Percentiles rank a stretch among this genome's conserved stretches.
These are phyloP conservation scores for Atractosteus spatula DNA, from an alignment of 2,113 vertebrate species.

Conservation along the genomic window DNA sequence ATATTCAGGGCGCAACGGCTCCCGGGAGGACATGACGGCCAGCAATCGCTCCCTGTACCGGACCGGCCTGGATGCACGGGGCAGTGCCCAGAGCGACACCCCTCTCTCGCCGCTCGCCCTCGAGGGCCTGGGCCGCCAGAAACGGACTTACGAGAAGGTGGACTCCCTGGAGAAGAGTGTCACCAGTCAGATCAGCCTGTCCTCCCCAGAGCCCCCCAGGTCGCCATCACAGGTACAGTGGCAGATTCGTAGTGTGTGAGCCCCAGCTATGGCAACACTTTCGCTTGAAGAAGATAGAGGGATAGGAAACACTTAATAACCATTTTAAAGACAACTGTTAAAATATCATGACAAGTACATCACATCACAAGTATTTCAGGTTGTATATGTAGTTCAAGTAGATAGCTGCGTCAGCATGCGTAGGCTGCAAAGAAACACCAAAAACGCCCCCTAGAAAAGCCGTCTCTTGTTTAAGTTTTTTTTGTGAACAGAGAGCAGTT, in stretches of 20 bases:
- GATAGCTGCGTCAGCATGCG: no score
- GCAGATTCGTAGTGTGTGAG: no score
- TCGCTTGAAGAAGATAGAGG: no score
- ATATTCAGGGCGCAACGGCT: constrained; percentile 51
- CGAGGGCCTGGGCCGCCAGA: constrained; percentile 74
- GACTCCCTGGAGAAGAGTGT: constrained; percentile 80
- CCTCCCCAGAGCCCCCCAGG: constrained; percentile 59
- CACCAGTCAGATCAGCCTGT: constrained; percentile 68
- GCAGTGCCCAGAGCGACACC: constrained; percentile 39
- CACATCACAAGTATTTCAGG: no score
- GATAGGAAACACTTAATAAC: no score
- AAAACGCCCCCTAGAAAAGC: constrained; percentile 7
- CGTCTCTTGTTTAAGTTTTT: constrained; percentile 30
- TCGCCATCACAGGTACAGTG: constrained; percentile 71
- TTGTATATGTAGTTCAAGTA: no score
- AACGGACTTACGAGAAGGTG: constrained; percentile 86
- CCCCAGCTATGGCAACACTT: no score
- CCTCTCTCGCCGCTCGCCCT: constrained; percentile 40
- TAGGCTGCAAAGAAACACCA: no score
- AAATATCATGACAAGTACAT: no score
- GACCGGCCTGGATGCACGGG: constrained; percentile 39
- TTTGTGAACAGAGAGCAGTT: constrained; percentile 34
- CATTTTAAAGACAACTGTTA: no score
- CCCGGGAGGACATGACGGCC: constrained; percentile 64
- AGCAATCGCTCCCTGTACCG: constrained; percentile 65